Conservation (phyloP, 2,888 invertebrate genomes). For the Diarsia rubi region DNA sequence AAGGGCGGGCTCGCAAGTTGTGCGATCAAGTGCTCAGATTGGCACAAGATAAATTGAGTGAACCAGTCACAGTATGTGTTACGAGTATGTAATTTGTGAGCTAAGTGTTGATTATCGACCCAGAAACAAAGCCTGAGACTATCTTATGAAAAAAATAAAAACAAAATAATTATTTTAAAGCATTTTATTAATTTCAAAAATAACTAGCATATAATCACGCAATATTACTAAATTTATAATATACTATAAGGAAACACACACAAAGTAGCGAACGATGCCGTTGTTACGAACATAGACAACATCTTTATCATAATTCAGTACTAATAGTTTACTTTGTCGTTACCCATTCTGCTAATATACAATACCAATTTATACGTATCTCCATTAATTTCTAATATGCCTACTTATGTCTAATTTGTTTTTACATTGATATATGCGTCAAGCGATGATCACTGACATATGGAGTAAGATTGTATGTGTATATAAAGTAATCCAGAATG, state of each 20-base stretch:
- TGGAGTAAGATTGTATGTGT: slow-evolving; percentile 61
- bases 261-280: slow-evolving; percentile 77
- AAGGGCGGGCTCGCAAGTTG: not conserved
- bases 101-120: not conserved
- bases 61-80: not conserved
- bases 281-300: slow-evolving; percentile 76
- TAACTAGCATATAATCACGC: slow-evolving; percentile 89
- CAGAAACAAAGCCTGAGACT: not conserved
- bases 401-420: slow-evolving; percentile 85
- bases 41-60: not conserved
- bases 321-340: slow-evolving; percentile 76
- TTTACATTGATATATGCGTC: slow-evolving; percentile 76
- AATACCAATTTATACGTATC: slow-evolving; percentile 81
- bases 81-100: not conserved
- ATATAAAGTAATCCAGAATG: slow-evolving; percentile 66
- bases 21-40: not conserved
- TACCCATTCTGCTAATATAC: slow-evolving; percentile 82
- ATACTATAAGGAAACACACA: slow-evolving; percentile 88
- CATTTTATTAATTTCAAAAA: slow-evolving; percentile 90
- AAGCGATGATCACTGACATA: slow-evolving; percentile 70
- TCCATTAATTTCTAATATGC: slow-evolving; percentile 78
- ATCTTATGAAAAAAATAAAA: not conserved
- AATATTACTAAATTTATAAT: slow-evolving; percentile 85
- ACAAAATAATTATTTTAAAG: slow-evolving; percentile 78
- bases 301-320: slow-evolving; percentile 81